Percentiles rank a stretch among this genome's conserved stretches.
Evolutionary conservation across 2,888 invertebrate genomes (phyloP).

Genomic region (Hirtodrosophila cameraria): DNA sequence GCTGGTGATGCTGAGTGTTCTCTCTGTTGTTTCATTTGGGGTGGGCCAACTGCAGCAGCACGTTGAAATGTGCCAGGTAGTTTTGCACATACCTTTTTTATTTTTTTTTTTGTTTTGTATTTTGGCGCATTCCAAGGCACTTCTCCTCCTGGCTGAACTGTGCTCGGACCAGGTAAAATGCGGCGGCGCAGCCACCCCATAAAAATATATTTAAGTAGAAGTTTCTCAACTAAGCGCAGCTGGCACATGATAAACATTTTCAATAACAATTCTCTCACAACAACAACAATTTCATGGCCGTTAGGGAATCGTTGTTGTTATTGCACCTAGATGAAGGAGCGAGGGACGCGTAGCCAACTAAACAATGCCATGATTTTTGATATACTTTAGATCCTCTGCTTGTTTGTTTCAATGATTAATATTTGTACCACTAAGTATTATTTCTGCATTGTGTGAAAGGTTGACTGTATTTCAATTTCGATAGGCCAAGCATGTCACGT

Average conservation of each 20-base stretch:
- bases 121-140: conserved; percentile 77
- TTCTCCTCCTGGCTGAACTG: conserved; percentile 9
- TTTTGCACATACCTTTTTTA: conserved; percentile 78
- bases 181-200: conserved; percentile 67
- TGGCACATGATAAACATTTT: conserved; percentile 37
- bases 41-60: conserved; percentile 59
- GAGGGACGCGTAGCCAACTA: conserved; percentile 20
- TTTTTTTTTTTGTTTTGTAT: too few relatives aligned
- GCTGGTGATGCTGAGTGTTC: conserved; percentile 53
- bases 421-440: conserved; percentile 18
- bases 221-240: conserved; percentile 48
- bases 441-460: conserved; percentile 3
- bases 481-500: conserved; percentile 40
- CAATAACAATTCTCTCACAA: conserved; percentile 42
- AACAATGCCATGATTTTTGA: conserved; percentile 50
- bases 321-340: conserved; percentile 58
- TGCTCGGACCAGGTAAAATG: conserved; percentile 71
- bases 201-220: conserved; percentile 27
- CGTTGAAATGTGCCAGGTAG: conserved; percentile 73
- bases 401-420: conserved; percentile 63
- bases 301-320: conserved; percentile 53
- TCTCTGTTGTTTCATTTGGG: too few relatives aligned
- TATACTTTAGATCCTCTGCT: conserved; percentile 45
- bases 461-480: conserved; percentile 4
- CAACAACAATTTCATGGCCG: conserved; percentile 57